A percentile compares a stretch with the other conserved stretches of the same genome.
Evolutionary conservation across 2,888 invertebrate species (phyloP).

Genomic region (Hymenopus coronatus): DNA sequence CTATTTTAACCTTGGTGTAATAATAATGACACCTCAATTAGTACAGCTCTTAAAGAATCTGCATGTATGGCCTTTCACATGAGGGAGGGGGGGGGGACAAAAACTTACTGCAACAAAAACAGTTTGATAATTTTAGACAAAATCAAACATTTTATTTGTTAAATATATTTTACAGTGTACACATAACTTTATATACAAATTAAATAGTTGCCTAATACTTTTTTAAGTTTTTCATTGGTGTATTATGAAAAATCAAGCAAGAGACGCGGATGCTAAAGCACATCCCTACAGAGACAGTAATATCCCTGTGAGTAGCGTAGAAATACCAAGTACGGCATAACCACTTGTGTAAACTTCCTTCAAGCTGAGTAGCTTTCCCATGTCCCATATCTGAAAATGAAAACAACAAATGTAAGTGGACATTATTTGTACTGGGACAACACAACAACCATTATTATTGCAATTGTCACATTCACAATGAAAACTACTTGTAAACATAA

Average conservation of each 20-base stretch:
- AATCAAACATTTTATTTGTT: neutral
- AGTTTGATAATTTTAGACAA: neutral
- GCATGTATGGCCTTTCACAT: too few species aligned
- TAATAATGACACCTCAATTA: too few species aligned
- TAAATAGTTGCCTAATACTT: neutral
- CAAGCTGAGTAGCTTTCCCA: constrained; percentile 68
- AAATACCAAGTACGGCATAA: constrained; percentile 54
- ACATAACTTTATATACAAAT: neutral
- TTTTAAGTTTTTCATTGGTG: neutral
- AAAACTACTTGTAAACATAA: too few species aligned
- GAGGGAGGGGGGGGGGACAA: neutral
- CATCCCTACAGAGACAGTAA: neutral
- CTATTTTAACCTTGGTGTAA: too few species aligned
- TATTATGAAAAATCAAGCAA: neutral
- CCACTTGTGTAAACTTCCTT: constrained; percentile 74
- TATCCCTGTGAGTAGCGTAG: constrained; percentile 35
- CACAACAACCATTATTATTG: too few species aligned
- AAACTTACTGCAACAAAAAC: neutral
- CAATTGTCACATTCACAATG: too few species aligned
- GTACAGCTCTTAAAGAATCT: too few species aligned
- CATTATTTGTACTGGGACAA: too few species aligned
- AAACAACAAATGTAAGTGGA: neutral
- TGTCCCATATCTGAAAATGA: constrained; percentile 69
- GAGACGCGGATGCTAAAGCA: neutral
- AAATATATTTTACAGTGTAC: neutral